Evolutionary conservation across 2,113 vertebrate species (phyloP), one percentile per base, ranked within the genome.

Genomic region (Melanostigma gelatinosum): DNA sequence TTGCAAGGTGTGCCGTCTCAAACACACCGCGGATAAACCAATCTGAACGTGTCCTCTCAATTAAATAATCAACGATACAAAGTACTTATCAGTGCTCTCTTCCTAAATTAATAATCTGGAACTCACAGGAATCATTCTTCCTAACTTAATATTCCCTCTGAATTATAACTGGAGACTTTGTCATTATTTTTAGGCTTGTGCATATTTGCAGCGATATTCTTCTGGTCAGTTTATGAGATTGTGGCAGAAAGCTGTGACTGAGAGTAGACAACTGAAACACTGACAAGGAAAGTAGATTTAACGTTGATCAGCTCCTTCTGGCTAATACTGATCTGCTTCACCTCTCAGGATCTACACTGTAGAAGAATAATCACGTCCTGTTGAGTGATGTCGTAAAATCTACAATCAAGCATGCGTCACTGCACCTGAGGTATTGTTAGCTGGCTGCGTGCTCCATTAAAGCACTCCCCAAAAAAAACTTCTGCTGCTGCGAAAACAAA

Each of bases 341-440:
- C 24, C 11, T 38, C 61, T 77, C 13, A 50, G 58, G 74, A 52
- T 60, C 63, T 55, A 9, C 65, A 22, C 64, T 75, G 55, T 65
- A 24, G 64, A 32, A 69, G 13, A 63, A 61, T 38, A 79, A 15
- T 7, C 34, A 54, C 9, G 16, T 42, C 70, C 63, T 76, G 67
- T 15, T 29, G 16, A 42, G 24, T 78, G 46, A 58, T 67, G 80
- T 50, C 69, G 62, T 27, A 73, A 29, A 20, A 69, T 75, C 79
- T 83, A 88, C 72, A 80, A 82, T 77, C 65, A 62, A 77, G 64
- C 69, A 65, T 62, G 67, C 77, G 2, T 75, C 74, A 61, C 52
- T 65, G 83, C 77, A 65, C 87, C 82, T 89, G 92, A 84, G 84
- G 71, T 84, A 79, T 69, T 63, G 80, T 79, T 18, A 76, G 75